Base-by-base conservation (phyloP, 2,113 vertebrate genomes). In the Lutjanus erythropterus region DNA sequence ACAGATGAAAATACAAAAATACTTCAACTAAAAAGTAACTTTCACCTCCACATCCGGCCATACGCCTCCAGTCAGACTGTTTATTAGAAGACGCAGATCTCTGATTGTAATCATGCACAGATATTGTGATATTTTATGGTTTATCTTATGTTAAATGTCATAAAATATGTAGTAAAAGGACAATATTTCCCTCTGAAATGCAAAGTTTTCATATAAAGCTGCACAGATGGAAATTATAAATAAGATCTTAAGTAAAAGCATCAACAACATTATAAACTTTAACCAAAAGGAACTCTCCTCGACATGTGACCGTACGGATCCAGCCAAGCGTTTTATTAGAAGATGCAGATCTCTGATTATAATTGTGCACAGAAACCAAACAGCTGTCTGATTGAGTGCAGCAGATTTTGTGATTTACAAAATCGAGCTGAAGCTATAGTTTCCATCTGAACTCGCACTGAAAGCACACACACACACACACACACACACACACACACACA, bases 401-500 rank as follows among this genome's bases (percentile, higher is more conserved):
- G 86, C 77, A 72, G 72, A 83, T 61, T 85, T 55, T 19, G 76
- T 80, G 88, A 89, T 84, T 91, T 91, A 84, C 66, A 47, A 64
- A 82, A 81, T 75, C 74, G 25, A 37, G 83, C 71, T 18, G 55
- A 35, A 80, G 75, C 61, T 60, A n/a, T n/a, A 47, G 60, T 92
- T 90, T 91, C 89, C 89, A 86, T 85, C 83, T 85, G 78, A 23
- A 58, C 50, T 75, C 74, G 47, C 46, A 19, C 62, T 49, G 60
- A 79, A 82, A 21, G 68, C 71, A 56, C 81, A 55, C 52, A 29
- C 29, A 66, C n/a, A n/a, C n/a, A n/a, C n/a, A n/a, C n/a, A n/a
- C n/a, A n/a, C n/a, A n/a, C n/a, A n/a, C n/a, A n/a, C n/a, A n/a
- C n/a, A n/a, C n/a, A n/a, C n/a, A n/a, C n/a, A n/a, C n/a, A n/a